Base-by-base conservation (phyloP, 2,797 vertebrate species). In the Orientallactaga sibirica region DNA sequence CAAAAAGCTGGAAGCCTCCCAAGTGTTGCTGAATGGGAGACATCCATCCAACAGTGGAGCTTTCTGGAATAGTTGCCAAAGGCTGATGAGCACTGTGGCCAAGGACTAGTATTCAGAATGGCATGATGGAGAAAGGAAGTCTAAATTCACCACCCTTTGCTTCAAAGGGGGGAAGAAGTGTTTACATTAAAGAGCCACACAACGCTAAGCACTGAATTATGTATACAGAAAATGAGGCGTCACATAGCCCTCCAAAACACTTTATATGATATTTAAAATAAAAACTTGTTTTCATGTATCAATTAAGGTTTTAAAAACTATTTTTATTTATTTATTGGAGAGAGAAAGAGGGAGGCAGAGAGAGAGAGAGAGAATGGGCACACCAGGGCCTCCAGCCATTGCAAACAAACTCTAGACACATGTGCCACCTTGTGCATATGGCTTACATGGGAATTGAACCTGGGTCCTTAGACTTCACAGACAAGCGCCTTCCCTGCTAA, bases 31-130 rank as follows among this genome's bases (percentile, higher is more conserved):
- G 15, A 73, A 24, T 0, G 83, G 86, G 80, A 71, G 68, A 20
- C 24, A 20, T 2, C 37, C 25, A 37, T 4, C 5, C 0, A 8
- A 9, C 8, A 1, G 48, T 3, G 1, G 61, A 5, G 2, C 20
- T 24, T 20, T 4, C 0, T 1, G 2, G n/a, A 62, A 22, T 5
- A 10, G 24, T 29, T 18, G 15, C 68, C 1, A 8, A 0, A 11
- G 3, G 10, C 16, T 2, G 16, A 71, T 0, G 2, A 20, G 67
- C 14, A 3, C 2, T 10, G 48, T 7, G 18, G 5, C 41, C 91
- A 64, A 58, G 48, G 15, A 58, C 14, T 7, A 9, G 58, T 18
- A 20, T 22, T 52, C 29, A 52, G 66, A 75, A 90, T 58, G 27
- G 29, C 2, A 71, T 22, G 33, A 55, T 33, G 52, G 52, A 79